Percentiles rank a stretch among this genome's conserved stretches.
These are phyloP conservation scores for Pseudocheirus occidentalis DNA, from an alignment of 2,797 vertebrate species.

Conservation along the genomic window DNA sequence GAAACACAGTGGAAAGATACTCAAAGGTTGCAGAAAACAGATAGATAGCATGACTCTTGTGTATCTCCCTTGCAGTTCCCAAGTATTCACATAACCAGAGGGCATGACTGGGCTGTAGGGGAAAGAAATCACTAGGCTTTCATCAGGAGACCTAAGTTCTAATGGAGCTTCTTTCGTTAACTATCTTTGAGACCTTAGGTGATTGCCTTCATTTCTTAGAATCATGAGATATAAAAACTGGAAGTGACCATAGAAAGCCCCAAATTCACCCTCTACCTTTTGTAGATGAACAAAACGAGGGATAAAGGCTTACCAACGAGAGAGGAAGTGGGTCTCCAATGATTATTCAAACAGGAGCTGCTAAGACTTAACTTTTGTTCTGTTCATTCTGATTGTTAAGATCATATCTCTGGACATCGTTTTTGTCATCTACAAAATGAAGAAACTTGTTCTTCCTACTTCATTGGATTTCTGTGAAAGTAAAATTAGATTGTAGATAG, in stretches of 20 bases:
- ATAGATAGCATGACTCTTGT: fast-evolving
- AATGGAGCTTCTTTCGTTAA: background rate
- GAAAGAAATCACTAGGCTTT: background rate
- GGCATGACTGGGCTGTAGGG: no score
- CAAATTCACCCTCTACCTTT: background rate
- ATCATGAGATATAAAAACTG: background rate
- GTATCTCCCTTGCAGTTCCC: background rate
- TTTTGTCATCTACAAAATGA: background rate
- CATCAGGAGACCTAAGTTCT: background rate
- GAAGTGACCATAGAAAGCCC: background rate
- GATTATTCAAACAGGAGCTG: background rate
- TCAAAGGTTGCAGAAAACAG: background rate
- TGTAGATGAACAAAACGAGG: background rate
- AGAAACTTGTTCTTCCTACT: background rate
- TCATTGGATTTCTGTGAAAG: background rate
- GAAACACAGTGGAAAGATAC: background rate
- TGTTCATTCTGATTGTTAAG: background rate
- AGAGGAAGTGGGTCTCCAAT: background rate
- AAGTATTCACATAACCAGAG: background rate
- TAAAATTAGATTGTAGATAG: background rate
- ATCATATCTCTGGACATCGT: background rate
- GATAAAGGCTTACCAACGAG: background rate
- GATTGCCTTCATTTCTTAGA: background rate
- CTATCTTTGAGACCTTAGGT: background rate
- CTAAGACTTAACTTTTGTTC: background rate